phyloP scores from a whole-genome alignment of 2,888 invertebrate species.

The Nephrotoma flavescens region DNA sequence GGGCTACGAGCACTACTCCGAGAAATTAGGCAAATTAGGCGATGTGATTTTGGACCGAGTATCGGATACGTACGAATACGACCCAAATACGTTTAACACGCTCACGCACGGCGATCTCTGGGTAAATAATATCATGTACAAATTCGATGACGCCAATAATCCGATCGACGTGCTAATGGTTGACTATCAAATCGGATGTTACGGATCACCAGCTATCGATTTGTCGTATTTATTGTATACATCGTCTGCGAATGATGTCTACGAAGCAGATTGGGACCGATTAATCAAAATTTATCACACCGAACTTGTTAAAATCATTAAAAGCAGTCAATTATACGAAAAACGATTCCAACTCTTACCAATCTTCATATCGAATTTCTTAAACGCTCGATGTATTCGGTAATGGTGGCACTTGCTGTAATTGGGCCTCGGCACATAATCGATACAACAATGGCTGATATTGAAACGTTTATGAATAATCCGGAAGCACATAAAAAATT shows the following conservation, averaged over 20 bases:
- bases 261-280: neutral
- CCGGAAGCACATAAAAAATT: neutral
- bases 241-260: neutral
- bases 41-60: neutral
- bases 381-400: neutral
- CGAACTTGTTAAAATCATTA: neutral
- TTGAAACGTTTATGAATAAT: neutral
- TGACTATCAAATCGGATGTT: neutral
- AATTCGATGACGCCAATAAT: constrained; percentile 19
- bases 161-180: constrained; percentile 20
- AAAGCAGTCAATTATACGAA: neutral
- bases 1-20: neutral
- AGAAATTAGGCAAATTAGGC: neutral
- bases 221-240: neutral
- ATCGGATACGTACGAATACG: neutral
- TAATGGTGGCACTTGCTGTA: neutral
- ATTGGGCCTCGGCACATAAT: neutral
- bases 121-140: constrained; percentile 30
- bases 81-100: neutral
- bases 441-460: neutral
- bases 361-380: neutral
- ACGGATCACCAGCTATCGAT: neutral
- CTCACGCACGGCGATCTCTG: constrained; percentile 29
- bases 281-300: neutral
- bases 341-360: neutral